A percentile compares a stretch with the other conserved stretches of the same genome.
Conservation (phyloP, 2,113 vertebrate species). For the Pelecanoides urinatrix region DNA sequence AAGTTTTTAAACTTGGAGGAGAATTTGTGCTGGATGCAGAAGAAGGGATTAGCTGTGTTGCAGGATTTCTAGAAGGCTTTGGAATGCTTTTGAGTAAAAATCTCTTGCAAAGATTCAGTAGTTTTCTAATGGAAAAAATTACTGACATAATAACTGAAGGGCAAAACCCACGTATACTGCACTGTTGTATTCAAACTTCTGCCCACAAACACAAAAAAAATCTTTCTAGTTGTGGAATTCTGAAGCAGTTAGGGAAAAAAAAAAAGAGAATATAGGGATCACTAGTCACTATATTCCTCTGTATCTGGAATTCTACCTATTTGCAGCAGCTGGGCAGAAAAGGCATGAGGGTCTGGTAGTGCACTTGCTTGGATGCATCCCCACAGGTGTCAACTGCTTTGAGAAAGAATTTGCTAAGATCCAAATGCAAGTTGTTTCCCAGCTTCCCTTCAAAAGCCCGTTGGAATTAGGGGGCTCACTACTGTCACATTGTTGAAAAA, state of each 20-base stretch:
- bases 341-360: not conserved
- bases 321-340: not conserved
- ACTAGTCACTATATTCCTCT: not conserved
- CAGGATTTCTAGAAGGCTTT: not conserved
- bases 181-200: not conserved
- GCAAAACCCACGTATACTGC: not conserved
- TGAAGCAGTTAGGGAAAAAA: rapidly evolving
- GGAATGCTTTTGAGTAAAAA: not conserved
- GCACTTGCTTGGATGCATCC: not conserved
- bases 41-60: not conserved
- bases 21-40: not conserved
- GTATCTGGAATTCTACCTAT: not conserved
- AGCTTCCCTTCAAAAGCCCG: not conserved
- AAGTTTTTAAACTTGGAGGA: not conserved
- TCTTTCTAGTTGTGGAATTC: not conserved
- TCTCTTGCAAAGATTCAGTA: not conserved
- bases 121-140: not conserved
- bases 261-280: not conserved
- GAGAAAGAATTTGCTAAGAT: not conserved
- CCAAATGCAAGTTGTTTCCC: not conserved
- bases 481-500: not conserved
- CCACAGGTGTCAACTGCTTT: not conserved
- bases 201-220: not conserved
- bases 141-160: not conserved
- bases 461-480: not conserved